phyloP scores from a whole-genome alignment of 2,113 vertebrate species.

The Microcebus griseorufus region DNA sequence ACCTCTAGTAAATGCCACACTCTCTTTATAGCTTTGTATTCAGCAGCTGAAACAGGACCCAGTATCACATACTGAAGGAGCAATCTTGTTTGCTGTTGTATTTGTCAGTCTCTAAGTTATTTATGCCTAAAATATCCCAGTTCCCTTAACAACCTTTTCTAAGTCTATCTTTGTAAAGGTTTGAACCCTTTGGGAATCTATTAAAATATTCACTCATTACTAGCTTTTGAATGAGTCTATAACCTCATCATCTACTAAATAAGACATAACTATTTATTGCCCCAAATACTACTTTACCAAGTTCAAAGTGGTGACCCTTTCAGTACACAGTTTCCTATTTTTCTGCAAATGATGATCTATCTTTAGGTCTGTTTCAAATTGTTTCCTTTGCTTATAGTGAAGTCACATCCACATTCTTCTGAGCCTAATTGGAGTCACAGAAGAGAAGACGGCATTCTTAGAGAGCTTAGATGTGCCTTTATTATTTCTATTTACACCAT shows the following conservation, averaged over 20 bases:
- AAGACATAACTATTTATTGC: neutral
- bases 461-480: neutral
- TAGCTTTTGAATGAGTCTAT: neutral
- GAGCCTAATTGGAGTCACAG: neutral
- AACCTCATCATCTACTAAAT: neutral
- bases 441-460: neutral
- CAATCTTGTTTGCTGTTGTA: neutral
- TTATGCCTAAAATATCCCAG: neutral
- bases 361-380: neutral
- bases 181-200: neutral
- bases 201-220: neutral
- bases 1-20: neutral
- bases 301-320: neutral
- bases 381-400: neutral
- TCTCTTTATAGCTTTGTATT: neutral
- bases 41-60: neutral
- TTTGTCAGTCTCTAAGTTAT: neutral
- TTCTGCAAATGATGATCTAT: neutral
- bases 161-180: neutral
- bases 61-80: neutral
- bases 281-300: neutral
- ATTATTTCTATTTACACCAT: conserved; percentile 56
- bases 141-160: neutral
- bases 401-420: neutral
- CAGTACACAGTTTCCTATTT: neutral